These are phyloP conservation scores for Ophioderma brevispina DNA, from an alignment of 35 echinoderm and acorn worm species.

Conservation along the genomic window DNA sequence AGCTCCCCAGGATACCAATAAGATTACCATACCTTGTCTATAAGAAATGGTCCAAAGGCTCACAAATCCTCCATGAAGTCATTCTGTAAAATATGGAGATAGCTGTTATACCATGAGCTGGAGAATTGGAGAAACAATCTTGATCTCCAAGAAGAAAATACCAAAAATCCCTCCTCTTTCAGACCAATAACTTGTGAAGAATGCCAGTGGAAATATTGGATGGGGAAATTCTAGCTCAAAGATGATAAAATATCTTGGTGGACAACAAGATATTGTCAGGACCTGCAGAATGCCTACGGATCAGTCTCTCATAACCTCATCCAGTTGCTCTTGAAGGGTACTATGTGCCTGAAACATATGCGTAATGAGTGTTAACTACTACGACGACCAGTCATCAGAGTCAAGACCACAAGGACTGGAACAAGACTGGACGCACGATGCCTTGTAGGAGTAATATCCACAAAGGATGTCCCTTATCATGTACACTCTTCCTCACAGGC, in stretches of 20 bases:
- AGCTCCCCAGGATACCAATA: not conserved
- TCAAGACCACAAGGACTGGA: not conserved
- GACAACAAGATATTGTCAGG: not conserved
- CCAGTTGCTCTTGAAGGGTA: not conserved
- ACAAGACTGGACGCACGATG: not conserved
- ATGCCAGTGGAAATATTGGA: not conserved
- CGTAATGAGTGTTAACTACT: not conserved
- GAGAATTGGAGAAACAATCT: not conserved
- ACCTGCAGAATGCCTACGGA: not conserved
- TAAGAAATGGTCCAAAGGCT: not conserved
- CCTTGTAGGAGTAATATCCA: not conserved
- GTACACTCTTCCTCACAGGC: no score
- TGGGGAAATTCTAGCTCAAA: not conserved
- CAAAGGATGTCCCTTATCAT: no score
- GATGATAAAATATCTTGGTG: not conserved
- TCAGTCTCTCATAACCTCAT: not conserved
- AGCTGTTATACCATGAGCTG: not conserved
- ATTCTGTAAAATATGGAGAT: not conserved
- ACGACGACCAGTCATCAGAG: not conserved
- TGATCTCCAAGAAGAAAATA: not conserved
- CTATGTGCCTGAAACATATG: not conserved
- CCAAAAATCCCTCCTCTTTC: not conserved
- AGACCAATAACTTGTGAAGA: not conserved
- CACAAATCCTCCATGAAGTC: not conserved
- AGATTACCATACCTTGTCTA: not conserved